These are phyloP conservation scores for Menura novaehollandiae DNA, from an alignment of 2,113 vertebrate genomes.

Conservation along the genomic window DNA sequence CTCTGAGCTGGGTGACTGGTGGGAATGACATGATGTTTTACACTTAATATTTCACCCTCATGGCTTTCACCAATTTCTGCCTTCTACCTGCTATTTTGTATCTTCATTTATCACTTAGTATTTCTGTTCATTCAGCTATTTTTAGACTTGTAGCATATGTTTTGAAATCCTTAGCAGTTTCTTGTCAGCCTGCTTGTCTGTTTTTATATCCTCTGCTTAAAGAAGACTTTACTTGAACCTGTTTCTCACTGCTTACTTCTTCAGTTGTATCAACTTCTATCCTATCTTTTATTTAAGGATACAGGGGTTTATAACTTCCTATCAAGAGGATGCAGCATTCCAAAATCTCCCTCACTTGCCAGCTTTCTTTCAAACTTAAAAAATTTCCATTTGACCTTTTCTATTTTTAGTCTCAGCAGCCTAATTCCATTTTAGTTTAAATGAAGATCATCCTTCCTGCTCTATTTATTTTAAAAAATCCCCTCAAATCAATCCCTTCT, in stretches of 20 bases:
- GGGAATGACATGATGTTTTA: not conserved
- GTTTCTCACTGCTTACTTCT: not conserved
- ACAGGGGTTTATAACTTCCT: not conserved
- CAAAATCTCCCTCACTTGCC: not conserved
- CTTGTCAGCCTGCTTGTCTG: not conserved
- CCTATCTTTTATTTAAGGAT: not conserved
- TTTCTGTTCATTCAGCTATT: not conserved
- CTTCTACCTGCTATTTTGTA: not conserved
- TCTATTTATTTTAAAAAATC: not conserved
- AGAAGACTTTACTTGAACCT: not conserved
- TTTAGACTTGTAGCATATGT: not conserved
- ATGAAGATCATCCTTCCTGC: constrained; percentile 2
- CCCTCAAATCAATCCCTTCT: not conserved
- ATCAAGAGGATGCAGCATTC: not conserved
- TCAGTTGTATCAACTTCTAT: not conserved
- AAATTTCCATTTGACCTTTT: not conserved
- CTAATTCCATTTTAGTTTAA: constrained; percentile 6
- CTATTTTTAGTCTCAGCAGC: not conserved
- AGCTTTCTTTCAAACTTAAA: not conserved
- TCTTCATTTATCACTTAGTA: not conserved
- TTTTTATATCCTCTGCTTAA: not conserved
- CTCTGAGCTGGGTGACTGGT: not conserved
- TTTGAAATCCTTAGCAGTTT: not conserved
- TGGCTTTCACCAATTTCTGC: not conserved
- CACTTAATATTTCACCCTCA: not conserved